These are phyloP conservation scores for Anarhynchus alexandrinus DNA, from an alignment of 2,113 vertebrate genomes.

Conservation along the genomic window DNA sequence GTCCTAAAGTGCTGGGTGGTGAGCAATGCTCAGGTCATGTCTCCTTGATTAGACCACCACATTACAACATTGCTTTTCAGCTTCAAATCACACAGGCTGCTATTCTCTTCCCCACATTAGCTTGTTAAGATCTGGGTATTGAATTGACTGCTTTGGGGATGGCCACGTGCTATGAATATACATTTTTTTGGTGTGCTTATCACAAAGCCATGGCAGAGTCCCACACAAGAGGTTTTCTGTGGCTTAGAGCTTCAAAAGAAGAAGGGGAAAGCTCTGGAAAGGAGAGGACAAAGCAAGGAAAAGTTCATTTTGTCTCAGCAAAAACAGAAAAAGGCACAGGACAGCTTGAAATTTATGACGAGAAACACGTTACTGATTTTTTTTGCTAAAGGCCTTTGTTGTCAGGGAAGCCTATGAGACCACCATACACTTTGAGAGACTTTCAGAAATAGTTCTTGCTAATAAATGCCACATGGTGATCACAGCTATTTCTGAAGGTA, in stretches of 20 bases:
- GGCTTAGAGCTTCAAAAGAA: neutral
- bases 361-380: neutral
- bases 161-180: neutral
- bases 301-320: neutral
- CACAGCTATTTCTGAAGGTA: neutral
- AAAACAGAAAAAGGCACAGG: too few relatives aligned
- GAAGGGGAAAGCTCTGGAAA: neutral
- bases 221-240: neutral
- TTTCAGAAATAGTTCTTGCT: neutral
- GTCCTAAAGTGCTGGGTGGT: neutral
- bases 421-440: neutral
- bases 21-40: neutral
- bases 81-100: neutral
- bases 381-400: neutral
- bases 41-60: neutral
- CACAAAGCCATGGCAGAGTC: neutral
- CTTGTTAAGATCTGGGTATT: neutral
- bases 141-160: neutral
- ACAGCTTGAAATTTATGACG: neutral
- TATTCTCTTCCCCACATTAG: fast-evolving
- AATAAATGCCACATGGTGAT: neutral
- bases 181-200: neutral
- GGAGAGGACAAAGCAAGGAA: neutral
- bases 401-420: neutral
- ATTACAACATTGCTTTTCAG: neutral